Base-by-base conservation (phyloP, 1,140 invertebrate genomes). In the Bombus breviceps region DNA sequence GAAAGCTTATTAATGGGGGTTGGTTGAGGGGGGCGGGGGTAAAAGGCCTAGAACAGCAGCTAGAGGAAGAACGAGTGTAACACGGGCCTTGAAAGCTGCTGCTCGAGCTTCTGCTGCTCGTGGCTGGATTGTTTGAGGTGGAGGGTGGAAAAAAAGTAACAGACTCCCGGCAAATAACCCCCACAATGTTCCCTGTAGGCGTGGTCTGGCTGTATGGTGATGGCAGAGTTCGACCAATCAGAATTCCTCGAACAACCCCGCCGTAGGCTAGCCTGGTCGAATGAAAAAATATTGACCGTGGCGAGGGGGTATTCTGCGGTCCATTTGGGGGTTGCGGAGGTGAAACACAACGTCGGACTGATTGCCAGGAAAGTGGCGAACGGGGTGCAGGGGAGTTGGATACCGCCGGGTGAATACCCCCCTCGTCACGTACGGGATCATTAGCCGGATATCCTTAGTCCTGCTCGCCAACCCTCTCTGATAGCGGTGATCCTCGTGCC, bases 211-310 rank as follows among this genome's bases (percentile, higher is more conserved):
- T 72, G 79, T 80, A 89, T 87, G 91, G 92, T 91, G 91, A 93
- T 93, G 93, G 92, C 90, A 92, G 89, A 84, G 82, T 85, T 88
- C 87, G 83, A 34, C 90, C 89, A 91, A 91, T 76, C 71, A 72
- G 82, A 9, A 28, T 15, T 22, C 79, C 32, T 10, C 43, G 41
- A 4, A 43, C 64, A 59, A 53, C 83, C 78, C 43, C 76, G 74
- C 64, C 59, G 34, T 59, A 53, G 86, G 76, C 83, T 83, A 83
- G 86, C 81, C 73, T 66, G 71, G 80, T 83, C 84, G 89, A 82
- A 89, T 91, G 93, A 96, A 94, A 95, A 95, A 95, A 94, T 95
- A 95, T 95, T 95, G 94, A 95, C 94, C 94, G 93, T 92, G 92
- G 87, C 78, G 83, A 78, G 69, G 82, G 82, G 88, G 91, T 92